These are phyloP conservation scores for Dendrolimus kikuchii DNA, from an alignment of 1,140 invertebrate species.

Conservation along the genomic window DNA sequence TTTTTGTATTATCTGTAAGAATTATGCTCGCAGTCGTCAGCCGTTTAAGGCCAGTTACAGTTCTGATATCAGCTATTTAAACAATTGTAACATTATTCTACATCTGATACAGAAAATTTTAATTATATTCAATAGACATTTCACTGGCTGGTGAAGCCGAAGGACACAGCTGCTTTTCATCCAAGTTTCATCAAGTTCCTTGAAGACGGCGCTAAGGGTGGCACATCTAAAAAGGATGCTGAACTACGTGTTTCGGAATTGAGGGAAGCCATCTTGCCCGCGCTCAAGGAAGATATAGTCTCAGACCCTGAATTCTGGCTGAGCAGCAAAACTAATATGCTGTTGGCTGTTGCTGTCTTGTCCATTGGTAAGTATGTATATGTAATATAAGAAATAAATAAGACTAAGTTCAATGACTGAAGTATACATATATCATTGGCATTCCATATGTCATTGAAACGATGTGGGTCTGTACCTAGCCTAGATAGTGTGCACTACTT, in stretches of 20 bases:
- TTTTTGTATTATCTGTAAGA: too few relatives aligned
- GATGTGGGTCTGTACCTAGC: too few relatives aligned
- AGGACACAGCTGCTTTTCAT: slow-evolving; percentile 83
- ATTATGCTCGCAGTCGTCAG: too few relatives aligned
- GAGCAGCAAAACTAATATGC: slow-evolving; percentile 77
- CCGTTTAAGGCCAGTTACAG: too few relatives aligned
- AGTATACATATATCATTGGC: too few relatives aligned
- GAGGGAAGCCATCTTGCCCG: slow-evolving; percentile 75
- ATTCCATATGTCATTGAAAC: too few relatives aligned
- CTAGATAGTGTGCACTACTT: too few relatives aligned
- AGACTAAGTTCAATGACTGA: too few relatives aligned
- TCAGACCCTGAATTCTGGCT: slow-evolving; percentile 79
- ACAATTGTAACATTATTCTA: too few relatives aligned
- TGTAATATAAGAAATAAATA: too few relatives aligned
- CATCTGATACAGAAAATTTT: slow-evolving; percentile 2
- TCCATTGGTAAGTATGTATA: slow-evolving; percentile 36
- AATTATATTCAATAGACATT: slow-evolving; percentile 67
- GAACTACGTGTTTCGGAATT: slow-evolving; percentile 83
- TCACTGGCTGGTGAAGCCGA: slow-evolving; percentile 87
- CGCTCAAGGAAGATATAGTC: slow-evolving; percentile 76
- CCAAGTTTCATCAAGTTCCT: slow-evolving; percentile 80
- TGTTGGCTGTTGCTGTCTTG: slow-evolving; percentile 82
- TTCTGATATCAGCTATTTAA: background rate
- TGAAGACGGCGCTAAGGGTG: slow-evolving; percentile 79
- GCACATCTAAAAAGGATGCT: slow-evolving; percentile 86